Evolutionary conservation across 1,140 invertebrate genomes (phyloP).

Genomic region (Drosophila seguyi): DNA sequence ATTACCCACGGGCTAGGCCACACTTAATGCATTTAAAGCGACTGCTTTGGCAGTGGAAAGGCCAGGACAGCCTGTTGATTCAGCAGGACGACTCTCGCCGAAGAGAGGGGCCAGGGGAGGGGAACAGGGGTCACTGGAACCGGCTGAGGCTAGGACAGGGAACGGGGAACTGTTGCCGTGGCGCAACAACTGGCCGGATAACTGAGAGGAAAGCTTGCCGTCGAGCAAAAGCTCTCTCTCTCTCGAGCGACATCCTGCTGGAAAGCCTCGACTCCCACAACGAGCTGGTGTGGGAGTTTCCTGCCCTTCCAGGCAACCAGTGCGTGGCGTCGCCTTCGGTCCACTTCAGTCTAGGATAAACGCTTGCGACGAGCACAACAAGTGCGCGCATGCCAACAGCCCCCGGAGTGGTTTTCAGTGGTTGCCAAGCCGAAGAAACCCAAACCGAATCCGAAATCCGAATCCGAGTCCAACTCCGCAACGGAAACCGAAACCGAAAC

Average conservation of each 20-base stretch:
- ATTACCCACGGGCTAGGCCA: slow-evolving; percentile 28
- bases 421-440: slow-evolving; percentile 21
- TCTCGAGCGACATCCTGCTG: slow-evolving; percentile 34
- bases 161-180: slow-evolving; percentile 70
- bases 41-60: slow-evolving; percentile 53
- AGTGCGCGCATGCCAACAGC: slow-evolving; percentile 79
- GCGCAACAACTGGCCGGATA: slow-evolving; percentile 77
- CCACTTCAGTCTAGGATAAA: slow-evolving; percentile 85
- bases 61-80: slow-evolving; percentile 68
- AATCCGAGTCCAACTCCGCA: background rate
- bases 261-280: slow-evolving; percentile 60
- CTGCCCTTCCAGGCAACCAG: slow-evolving; percentile 59
- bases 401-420: slow-evolving; percentile 41
- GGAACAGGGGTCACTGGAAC: slow-evolving; percentile 22
- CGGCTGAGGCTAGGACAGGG: slow-evolving; percentile 27
- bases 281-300: slow-evolving; percentile 56
- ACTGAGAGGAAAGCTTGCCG: slow-evolving; percentile 61
- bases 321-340: slow-evolving; percentile 45
- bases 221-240: slow-evolving; percentile 60
- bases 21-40: slow-evolving; percentile 78
- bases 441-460: slow-evolving; percentile 2
- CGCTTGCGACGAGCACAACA: slow-evolving; percentile 84
- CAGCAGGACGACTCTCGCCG: slow-evolving; percentile 13
- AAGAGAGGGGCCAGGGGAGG: background rate
- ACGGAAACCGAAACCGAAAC: slow-evolving; percentile 7